A percentile compares a stretch with the other conserved stretches of the same genome.
Evolutionary conservation across 1,140 invertebrate genomes (phyloP).

Genomic region (Cryptotermes secundus): DNA sequence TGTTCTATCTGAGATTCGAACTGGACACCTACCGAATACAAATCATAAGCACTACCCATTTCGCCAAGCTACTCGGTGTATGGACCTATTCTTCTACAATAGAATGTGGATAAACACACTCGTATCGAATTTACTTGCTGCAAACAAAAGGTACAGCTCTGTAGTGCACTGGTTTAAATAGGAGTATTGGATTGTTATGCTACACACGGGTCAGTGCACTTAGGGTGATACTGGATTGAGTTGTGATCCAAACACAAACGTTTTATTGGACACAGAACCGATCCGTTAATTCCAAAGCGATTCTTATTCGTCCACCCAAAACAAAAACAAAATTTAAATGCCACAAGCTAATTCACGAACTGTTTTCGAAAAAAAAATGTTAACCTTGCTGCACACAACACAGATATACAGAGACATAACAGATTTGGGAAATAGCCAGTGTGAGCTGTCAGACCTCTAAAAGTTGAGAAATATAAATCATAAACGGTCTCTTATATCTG

Average conservation of each 20-base stretch:
- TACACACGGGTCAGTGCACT: neutral
- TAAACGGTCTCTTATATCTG: too few relatives aligned
- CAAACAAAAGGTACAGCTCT: too few relatives aligned
- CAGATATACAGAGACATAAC: neutral
- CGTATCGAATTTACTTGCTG: too few relatives aligned
- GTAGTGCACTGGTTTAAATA: too few relatives aligned
- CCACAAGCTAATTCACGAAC: neutral
- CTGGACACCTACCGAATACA: too few relatives aligned
- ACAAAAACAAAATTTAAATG: neutral
- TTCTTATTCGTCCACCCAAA: neutral
- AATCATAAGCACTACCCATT: too few relatives aligned
- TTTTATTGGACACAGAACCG: neutral
- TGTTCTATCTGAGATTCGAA: too few relatives aligned
- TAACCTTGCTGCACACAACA: neutral
- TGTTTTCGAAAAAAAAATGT: neutral
- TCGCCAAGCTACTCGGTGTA: too few relatives aligned
- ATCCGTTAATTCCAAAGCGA: neutral
- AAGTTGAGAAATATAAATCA: too few relatives aligned
- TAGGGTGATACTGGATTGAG: neutral
- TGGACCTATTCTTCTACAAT: too few relatives aligned
- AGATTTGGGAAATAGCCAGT: too few relatives aligned
- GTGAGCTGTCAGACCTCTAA: neutral
- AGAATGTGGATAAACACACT: too few relatives aligned
- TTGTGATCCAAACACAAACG: neutral
- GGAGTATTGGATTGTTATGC: neutral